Percentiles rank a stretch among this genome's conserved stretches.
phyloP scores from a whole-genome alignment of 2,113 vertebrate species.

The Pluvianellus socialis region DNA sequence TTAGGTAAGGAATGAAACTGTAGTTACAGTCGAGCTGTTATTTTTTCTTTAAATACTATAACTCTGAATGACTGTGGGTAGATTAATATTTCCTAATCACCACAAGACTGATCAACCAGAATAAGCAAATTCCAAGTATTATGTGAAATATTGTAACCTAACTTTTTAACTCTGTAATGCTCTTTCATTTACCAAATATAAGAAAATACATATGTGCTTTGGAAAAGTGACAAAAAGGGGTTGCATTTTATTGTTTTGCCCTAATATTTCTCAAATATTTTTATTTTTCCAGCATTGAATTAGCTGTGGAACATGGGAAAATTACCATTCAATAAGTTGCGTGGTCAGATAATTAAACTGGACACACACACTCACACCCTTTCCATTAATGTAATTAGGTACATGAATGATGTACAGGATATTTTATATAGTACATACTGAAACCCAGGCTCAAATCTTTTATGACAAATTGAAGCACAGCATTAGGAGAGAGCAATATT shows the following conservation, averaged over 20 bases:
- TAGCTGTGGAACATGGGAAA: neutral
- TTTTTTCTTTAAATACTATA: neutral
- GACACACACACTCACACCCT: accelerated
- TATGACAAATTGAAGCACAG: neutral
- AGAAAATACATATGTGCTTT: neutral
- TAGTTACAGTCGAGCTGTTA: neutral
- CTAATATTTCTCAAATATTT: neutral
- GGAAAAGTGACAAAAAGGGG: neutral
- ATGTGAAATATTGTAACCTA: neutral
- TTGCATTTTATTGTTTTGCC: neutral
- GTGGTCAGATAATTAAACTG: neutral
- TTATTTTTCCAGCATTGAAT: neutral
- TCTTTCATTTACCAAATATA: neutral
- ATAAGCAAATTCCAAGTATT: neutral
- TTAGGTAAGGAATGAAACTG: neutral
- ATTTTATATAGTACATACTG: neutral
- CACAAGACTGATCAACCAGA: neutral
- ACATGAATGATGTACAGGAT: neutral
- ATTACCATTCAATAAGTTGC: neutral
- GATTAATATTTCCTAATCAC: neutral
- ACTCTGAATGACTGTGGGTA: neutral
- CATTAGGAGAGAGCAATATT: neutral
- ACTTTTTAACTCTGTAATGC: neutral
- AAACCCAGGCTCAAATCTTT: neutral
- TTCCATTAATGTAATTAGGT: neutral